A percentile compares a stretch with the other conserved stretches of the same genome.
Evolutionary conservation across 2,797 vertebrate species (phyloP).

Genomic region (Allobates femoralis): DNA sequence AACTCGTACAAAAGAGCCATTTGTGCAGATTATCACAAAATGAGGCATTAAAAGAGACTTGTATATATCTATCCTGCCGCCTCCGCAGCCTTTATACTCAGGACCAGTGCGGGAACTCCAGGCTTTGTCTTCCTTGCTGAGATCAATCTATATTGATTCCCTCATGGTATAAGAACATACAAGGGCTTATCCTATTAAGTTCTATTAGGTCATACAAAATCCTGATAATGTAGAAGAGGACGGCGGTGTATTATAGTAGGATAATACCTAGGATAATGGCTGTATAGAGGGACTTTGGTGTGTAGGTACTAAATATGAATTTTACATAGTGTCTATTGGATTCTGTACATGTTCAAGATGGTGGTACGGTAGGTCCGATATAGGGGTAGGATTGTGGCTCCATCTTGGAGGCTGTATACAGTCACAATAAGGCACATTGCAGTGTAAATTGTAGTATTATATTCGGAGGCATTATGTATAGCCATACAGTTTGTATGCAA

Average conservation of each 20-base stretch:
- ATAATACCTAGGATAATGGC: background rate
- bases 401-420: too few species aligned
- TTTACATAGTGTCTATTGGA: too few species aligned
- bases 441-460: too few species aligned
- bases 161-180: background rate
- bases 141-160: slow-evolving; percentile 26
- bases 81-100: background rate
- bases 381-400: too few species aligned
- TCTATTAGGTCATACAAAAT: background rate
- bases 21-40: slow-evolving; percentile 49
- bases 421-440: too few species aligned
- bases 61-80: background rate
- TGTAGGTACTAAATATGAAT: background rate
- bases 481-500: too few species aligned
- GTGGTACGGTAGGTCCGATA: too few species aligned
- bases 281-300: background rate
- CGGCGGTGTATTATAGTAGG: background rate
- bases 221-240: background rate
- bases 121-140: slow-evolving; percentile 31
- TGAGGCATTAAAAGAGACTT: slow-evolving; percentile 43
- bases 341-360: too few species aligned
- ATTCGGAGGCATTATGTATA: too few species aligned
- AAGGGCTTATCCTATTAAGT: slow-evolving; percentile 13
- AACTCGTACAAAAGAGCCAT: slow-evolving; percentile 35
- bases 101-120: background rate